Base-by-base conservation (phyloP, 2,888 invertebrate species). In the Yponomeuta plumbellus region DNA sequence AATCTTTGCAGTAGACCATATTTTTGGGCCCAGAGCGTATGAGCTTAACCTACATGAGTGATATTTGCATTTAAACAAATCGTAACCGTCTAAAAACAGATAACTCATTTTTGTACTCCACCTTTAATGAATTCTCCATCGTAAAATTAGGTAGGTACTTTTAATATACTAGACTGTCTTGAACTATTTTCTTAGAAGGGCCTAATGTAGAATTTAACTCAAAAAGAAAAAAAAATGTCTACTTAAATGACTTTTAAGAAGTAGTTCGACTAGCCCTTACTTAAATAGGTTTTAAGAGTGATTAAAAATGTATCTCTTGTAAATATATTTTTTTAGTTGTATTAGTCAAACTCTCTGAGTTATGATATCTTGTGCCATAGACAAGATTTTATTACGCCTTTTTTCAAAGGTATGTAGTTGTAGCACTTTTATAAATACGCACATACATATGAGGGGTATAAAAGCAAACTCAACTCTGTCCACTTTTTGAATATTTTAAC, bases 341-440 rank as follows among this genome's bases (percentile, higher is more conserved):
- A 34, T 20, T 62, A 81, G 80, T 80, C 44, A 84, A 80, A 74
- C 78, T 79, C 75, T 70, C 70, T 72, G 76, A 78, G 80, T 78
- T 83, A 86, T 83, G 83, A 83, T 80, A 76, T 78, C 76, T 84
- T 78, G 89, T 89, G 89, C 88, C 89, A 89, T 89, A 86, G 75
- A 79, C 79, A 80, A 77, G 74, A 74, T 75, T 71, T 66, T 67
- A 65, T 68, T 58, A n/a, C 11, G 13, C 11, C 21, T 21, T 58
- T 58, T 23, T 23, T 13, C 22, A 61, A 61, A 13, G 11, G 11
- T 23, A 17, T 22, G 26, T 17, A 61, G 17, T 61, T 26, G n/a
- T 26, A 61, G 34, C 61, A 34, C 26, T 21, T 22, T 22, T 59
- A 13, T 26, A 61, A 61, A 6, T n/a, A 17, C 26, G 22, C 34